Evolutionary conservation across 2,888 invertebrate species (phyloP), one percentile per base, ranked within the genome.

Genomic region (Falcaria lacertinaria): DNA sequence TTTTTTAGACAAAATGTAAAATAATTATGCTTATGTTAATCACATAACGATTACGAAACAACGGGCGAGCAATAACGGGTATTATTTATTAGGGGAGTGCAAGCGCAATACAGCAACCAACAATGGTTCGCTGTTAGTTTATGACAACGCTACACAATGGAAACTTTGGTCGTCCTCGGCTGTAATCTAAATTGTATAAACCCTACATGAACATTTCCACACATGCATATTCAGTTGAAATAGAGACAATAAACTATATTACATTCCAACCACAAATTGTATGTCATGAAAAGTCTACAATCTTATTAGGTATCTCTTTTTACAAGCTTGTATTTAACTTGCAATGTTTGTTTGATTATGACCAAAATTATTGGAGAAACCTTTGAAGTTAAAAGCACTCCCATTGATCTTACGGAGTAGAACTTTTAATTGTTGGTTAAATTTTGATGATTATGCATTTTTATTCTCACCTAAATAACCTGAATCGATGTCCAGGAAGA

Each of bases 41-140:
- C 28, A 28, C 28, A 11, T 11, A 28, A 28, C 28, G 37, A n/a
- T 37, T 14, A 25, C 22, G 7, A 37, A 59, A 56, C 59, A 60
- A 55, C 52, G 48, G 47, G 52, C 47, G 57, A 50, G 51, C 54
- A 47, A 48, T 60, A 55, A 57, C 60, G 49, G 57, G 57, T 56
- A 67, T 28, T 28, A 28, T 64, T 64, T 56, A 64, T 62, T 54
- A 53, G 46, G 45, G 34, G 44, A 42, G 45, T 49, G 41, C 38
- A 39, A 48, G 49, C 50, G 63, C 62, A 62, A 47, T 46, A 39
- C 36, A 46, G 51, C 44, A 47, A 57, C 57, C 51, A 64, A 64
- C 74, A 70, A 75, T 74, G 67, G 70, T 72, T 69, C 67, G 53
- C 60, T 63, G 64, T 65, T 69, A 67, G 73, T 69, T 70, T 71